Evolutionary conservation across 1,140 invertebrate genomes (phyloP), one percentile per base, ranked within the genome.

Genomic region (Acyrthosiphon pisum): DNA sequence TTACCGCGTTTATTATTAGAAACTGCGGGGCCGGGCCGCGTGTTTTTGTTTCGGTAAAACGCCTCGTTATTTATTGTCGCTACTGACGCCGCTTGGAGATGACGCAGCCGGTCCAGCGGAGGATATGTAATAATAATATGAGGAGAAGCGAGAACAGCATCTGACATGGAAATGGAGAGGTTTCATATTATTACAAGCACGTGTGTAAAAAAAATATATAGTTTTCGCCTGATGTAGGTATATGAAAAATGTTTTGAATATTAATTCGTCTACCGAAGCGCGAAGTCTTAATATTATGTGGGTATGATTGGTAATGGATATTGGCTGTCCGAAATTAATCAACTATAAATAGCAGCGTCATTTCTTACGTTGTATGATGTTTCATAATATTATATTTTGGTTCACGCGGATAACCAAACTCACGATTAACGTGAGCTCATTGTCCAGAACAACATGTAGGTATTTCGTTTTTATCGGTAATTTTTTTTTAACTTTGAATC

Each of bases 1-100:
- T 35, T 46, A n/a, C 44, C 22, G 14, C 41, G 68, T 91, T 91
- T 91, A 91, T 91, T 91, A 91, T 91, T 91, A 91, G 90, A 91
- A 91, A 90, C n/a, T 41, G n/a, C 35, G 53, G 41, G 53, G 18
- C 44, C 44, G 44, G 44, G 53, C 41, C 41, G 46, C n/a, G 68
- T 46, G 90, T 83, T 91, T 91, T 91, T 68, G 44, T 91, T 46
- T 91, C 68, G 41, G 56, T n/a, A 11, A 44, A 90, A 41, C 60
- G 68, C 46, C 44, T 22, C 46, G 44, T 91, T 91, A 91, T 76
- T 91, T 91, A 91, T 91, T 44, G 37, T 53, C 90, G 56, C 53
- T 56, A 89, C 44, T 53, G 87, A 89, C 83, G 53, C 50, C 86
- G 6, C 86, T 30, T 6, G 30, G 14, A 44, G 14, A 44, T 26